These are phyloP conservation scores for Chymomyza fuscimana DNA, from an alignment of 2,888 invertebrate genomes.

Conservation along the genomic window DNA sequence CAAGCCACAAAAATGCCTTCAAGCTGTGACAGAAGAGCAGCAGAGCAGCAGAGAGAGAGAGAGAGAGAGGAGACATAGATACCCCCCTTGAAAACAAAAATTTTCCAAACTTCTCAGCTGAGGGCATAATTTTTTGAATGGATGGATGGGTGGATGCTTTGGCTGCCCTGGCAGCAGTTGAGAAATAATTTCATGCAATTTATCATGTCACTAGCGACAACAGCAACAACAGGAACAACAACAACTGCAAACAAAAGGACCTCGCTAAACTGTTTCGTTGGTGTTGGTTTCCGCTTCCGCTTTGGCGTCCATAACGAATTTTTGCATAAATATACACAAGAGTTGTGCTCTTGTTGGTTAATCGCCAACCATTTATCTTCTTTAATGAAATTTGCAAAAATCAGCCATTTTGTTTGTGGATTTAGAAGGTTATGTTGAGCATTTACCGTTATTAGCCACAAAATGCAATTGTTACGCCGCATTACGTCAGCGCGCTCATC, in stretches of 20 bases:
- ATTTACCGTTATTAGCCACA: conserved; percentile 46
- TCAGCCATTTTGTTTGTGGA: conserved; percentile 32
- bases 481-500: not conserved
- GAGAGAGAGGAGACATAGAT: not conserved
- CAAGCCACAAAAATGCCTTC: conserved; percentile 12
- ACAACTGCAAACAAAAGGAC: not conserved
- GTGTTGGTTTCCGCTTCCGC: conserved; percentile 41
- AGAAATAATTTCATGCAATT: conserved; percentile 72
- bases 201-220: conserved; percentile 65
- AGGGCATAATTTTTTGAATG: not conserved
- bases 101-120: not conserved
- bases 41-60: not conserved
- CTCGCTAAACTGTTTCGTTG: conserved; percentile 37
- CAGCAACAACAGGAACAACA: not conserved
- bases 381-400: conserved; percentile 77
- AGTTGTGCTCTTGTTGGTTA: conserved; percentile 49
- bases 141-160: not conserved
- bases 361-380: conserved; percentile 78
- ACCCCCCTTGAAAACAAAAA: not conserved
- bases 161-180: conserved; percentile 21
- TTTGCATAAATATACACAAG: conserved; percentile 68
- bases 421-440: conserved; percentile 14
- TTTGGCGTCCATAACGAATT: conserved; percentile 62
- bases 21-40: not conserved
- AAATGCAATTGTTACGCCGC: conserved; percentile 45